phyloP scores from a whole-genome alignment of 2,113 vertebrate genomes.

The Oryzias melastigma region DNA sequence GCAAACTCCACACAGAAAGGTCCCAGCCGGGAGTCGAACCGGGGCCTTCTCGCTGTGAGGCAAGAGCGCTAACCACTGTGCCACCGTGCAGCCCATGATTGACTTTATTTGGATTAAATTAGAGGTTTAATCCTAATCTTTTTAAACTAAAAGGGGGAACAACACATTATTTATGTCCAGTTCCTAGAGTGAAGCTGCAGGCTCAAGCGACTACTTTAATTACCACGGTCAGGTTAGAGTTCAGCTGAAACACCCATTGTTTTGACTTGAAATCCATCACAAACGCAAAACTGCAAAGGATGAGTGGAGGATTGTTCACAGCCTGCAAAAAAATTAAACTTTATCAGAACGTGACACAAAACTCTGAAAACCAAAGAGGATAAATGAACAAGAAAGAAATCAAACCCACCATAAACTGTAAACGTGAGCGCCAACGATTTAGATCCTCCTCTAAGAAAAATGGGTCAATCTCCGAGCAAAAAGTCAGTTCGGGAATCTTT shows the following conservation, averaged over 20 bases:
- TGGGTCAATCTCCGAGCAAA: background rate
- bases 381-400: background rate
- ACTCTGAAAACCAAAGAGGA: no score
- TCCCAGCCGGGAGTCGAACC: no score
- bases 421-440: background rate
- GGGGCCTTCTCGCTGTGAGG: no score
- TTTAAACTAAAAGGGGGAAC: no score
- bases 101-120: no score
- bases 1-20: no score
- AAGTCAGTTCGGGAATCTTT: conserved; percentile 7
- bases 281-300: conserved; percentile 1
- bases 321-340: background rate
- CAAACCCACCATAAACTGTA: background rate
- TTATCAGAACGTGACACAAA: background rate
- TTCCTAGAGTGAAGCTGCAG: no score
- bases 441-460: background rate
- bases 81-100: no score
- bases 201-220: background rate
- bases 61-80: no score
- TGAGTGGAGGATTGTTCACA: background rate
- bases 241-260: background rate
- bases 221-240: background rate
- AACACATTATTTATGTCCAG: no score
- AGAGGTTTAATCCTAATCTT: no score
- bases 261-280: conserved; percentile 25